These are phyloP conservation scores for Thamnophis sirtalis DNA, from an alignment of 2,113 vertebrate species.

Conservation along the genomic window DNA sequence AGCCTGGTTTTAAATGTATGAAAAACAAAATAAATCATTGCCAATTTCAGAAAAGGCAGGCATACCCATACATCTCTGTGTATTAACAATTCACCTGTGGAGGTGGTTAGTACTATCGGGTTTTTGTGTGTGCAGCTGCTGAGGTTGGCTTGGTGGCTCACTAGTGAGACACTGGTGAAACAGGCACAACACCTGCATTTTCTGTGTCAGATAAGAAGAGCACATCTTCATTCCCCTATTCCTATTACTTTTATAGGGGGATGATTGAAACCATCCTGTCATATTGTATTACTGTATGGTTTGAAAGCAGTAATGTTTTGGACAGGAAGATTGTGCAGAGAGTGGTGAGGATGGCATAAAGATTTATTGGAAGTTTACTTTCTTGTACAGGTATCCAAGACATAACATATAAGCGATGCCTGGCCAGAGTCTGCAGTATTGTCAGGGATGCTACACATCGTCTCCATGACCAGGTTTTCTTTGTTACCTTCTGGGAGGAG, in stretches of 20 bases:
- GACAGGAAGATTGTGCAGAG: not conserved
- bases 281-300: not conserved
- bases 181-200: not conserved
- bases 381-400: not conserved
- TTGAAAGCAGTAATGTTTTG: not conserved
- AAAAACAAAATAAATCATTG: too few species aligned
- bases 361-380: not conserved
- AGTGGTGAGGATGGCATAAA: not conserved
- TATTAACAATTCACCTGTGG: not conserved
- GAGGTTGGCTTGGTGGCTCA: not conserved
- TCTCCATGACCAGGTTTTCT: too few species aligned
- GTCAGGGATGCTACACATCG: too few species aligned
- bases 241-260: not conserved
- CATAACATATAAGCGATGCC: not conserved
- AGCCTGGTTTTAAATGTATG: too few species aligned
- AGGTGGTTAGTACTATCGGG: not conserved
- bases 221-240: not conserved
- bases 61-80: not conserved
- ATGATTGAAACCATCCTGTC: not conserved
- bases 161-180: not conserved
- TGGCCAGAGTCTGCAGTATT: too few species aligned
- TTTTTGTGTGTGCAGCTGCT: not conserved
- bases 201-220: not conserved
- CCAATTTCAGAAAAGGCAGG: too few species aligned
- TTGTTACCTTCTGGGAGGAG: too few species aligned